Base-by-base conservation (phyloP, 2,113 vertebrate genomes). In the Siniperca knerii region DNA sequence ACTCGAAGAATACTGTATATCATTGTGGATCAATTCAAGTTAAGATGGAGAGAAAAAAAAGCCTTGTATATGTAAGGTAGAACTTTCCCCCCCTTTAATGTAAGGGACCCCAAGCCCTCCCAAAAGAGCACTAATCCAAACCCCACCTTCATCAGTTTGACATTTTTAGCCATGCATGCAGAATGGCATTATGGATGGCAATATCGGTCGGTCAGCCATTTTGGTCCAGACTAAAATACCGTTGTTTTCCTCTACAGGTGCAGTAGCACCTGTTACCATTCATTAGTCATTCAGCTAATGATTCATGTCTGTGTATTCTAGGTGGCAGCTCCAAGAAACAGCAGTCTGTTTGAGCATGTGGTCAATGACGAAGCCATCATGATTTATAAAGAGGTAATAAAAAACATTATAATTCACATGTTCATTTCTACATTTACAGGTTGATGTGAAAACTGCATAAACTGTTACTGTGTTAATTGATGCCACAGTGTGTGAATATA, bases 361-460 rank as follows among this genome's bases (percentile, higher is more conserved):
- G 5, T 0, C 0, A 7, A 12, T n/a, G 48, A 65, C 10, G 18
- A 25, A n/a, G 64, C 65, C 18, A 29, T 90, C 57, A 87, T 78
- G 92, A 84, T 94, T 82, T 92, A 88, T 70, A 20, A 79, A 16
- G 35, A 89, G 91, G 93, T 93, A 83, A 74, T 40, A n/a, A 50
- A 68, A 44, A 46, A 18, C 33, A 16, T 77, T 35, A 6, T 10
- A 16, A 18, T 10, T n/a, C 11, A 35, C 35, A 15, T 54, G 23
- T 21, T 55, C 1, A 20, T 77, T 37, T 77, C 29, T 76, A 52
- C 13, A n/a, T n/a, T 64, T 37, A 48, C 42, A 21, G 33, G 48
- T 55, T 71, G 16, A n/a, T 42, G 13, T 13, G 15, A 61, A 12
- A 50, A 60, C 23, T 74, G 25, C 8, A 9, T 61, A 12, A 35